These are phyloP conservation scores for Pseudomyrmex cubaensis DNA, from an alignment of 1,140 invertebrate genomes.

Conservation along the genomic window DNA sequence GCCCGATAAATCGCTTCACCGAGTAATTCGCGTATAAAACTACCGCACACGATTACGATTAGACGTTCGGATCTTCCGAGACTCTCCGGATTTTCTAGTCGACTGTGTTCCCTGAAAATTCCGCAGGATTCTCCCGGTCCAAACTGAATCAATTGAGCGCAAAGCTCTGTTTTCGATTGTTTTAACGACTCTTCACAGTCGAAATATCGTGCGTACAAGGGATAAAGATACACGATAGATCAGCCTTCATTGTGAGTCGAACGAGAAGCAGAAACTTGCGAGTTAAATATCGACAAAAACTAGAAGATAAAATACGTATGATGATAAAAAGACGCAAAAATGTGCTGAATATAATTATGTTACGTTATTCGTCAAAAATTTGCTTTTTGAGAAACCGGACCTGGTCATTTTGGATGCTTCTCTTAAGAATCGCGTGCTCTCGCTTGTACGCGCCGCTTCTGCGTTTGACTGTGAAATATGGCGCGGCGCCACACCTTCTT, in stretches of 20 bases:
- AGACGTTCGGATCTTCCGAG: background rate
- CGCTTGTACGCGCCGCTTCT: slow-evolving; percentile 78
- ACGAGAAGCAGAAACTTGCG: no score
- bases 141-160: background rate
- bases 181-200: background rate
- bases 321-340: no score
- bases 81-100: background rate
- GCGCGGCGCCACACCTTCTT: slow-evolving; percentile 80
- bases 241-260: no score
- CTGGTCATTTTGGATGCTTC: slow-evolving; percentile 32
- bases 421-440: slow-evolving; percentile 37
- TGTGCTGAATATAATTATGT: background rate
- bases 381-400: background rate
- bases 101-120: background rate
- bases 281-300: background rate
- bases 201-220: background rate
- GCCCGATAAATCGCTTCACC: slow-evolving; percentile 50
- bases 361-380: background rate
- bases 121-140: background rate
- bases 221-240: no score
- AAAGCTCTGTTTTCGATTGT: background rate
- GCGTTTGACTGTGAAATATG: slow-evolving; percentile 84
- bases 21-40: slow-evolving; percentile 58
- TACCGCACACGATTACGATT: slow-evolving; percentile 42
- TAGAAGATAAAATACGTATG: no score